Evolutionary conservation across 2,888 invertebrate genomes (phyloP).

Genomic region (Helobdella robusta): DNA sequence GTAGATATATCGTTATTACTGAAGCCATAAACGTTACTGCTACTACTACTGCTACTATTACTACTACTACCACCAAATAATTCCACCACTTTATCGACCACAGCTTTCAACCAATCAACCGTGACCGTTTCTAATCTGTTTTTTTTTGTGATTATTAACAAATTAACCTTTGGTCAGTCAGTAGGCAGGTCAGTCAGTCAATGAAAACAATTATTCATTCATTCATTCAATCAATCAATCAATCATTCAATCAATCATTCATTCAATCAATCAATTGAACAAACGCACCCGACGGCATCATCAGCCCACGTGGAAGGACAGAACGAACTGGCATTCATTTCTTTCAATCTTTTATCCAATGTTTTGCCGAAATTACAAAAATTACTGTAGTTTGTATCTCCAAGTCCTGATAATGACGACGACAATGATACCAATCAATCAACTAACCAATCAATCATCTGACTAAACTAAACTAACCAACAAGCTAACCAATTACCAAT

Average conservation of each 20-base stretch:
- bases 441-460: background rate
- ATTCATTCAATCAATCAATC: background rate
- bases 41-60: too few relatives aligned
- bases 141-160: too few relatives aligned
- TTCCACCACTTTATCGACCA: constrained; percentile 7
- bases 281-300: constrained; percentile 53
- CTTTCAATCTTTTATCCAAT: constrained; percentile 48
- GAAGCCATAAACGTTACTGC: too few relatives aligned
- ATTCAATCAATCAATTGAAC: background rate
- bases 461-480: background rate
- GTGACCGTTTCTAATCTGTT: constrained; percentile 23
- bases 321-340: constrained; percentile 52
- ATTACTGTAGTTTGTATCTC: constrained; percentile 56
- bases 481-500: background rate
- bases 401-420: constrained; percentile 49
- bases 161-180: too few relatives aligned
- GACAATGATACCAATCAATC: background rate
- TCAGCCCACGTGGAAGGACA: constrained; percentile 53
- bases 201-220: background rate
- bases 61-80: background rate
- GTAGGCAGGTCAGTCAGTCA: too few relatives aligned
- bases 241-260: background rate
- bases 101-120: constrained; percentile 4
- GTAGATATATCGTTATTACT: too few relatives aligned
- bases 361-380: constrained; percentile 54